Evolutionary conservation across 2,888 invertebrate species (phyloP), one percentile per base, ranked within the genome.

Genomic region (Melinaea marsaeus): DNA sequence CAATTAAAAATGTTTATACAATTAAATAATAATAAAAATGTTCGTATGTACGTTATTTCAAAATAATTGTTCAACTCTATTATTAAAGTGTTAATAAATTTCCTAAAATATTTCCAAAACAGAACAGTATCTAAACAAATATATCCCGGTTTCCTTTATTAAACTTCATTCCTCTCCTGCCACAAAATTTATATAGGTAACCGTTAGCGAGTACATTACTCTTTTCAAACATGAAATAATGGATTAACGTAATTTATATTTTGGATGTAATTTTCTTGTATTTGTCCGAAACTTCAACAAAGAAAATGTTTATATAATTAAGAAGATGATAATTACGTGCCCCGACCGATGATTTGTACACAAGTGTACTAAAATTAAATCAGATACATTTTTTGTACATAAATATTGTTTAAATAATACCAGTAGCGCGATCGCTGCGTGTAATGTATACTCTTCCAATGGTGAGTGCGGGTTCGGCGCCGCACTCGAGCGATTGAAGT

Each of bases 141-240:
- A 61, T 54, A 67, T 65, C 62, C 65, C 54, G 60, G 47, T 63
- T 62, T 63, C 56, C 58, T 65, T 69, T 63, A 63, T 65, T 63
- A 69, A 66, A 63, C 60, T 63, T 67, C 64, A 60, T 61, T 61
- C 61, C 22, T 55, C 55, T 58, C 55, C 57, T 34, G 55, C n/a
- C 55, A 60, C 46, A 47, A 51, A 51, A 64, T 60, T 57, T 60
- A 64, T 64, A 57, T 64, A 37, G 57, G 51, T 64, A 57, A 42
- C 60, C 51, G 63, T 7, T 33, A 60, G 55, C 60, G 61, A 63
- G 56, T 61, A 63, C 59, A 66, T 66, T 66, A 63, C 58, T 66
- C 60, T 65, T 63, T 48, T 13, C 60, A 63, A 58, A 35, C 34
- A 45, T 48, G 46, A 57, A 63, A 61, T 66, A 66, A 46, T 46